Evolutionary conservation across 2,797 vertebrate species (phyloP).

Genomic region (Hoplostethus mediterraneus): DNA sequence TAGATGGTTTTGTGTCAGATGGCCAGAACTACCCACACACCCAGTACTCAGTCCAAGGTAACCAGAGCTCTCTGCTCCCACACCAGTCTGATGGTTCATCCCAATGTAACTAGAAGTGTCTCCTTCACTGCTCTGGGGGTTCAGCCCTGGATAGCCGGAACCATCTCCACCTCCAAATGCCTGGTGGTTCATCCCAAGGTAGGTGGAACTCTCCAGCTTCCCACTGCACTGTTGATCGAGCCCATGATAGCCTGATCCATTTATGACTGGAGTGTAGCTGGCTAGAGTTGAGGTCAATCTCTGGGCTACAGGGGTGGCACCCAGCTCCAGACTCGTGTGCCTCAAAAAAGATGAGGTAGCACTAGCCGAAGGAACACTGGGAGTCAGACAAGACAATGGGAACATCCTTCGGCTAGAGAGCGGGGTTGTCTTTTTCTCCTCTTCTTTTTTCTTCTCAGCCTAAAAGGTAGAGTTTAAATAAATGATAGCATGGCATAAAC

Average conservation of each 20-base stretch:
- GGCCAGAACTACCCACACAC: slow-evolving; percentile 44
- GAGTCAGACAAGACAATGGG: slow-evolving; percentile 86
- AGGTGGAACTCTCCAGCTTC: slow-evolving; percentile 70
- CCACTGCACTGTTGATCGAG: slow-evolving; percentile 73
- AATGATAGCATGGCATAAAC: slow-evolving; percentile 32
- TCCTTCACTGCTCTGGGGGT: slow-evolving; percentile 73
- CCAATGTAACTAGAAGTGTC: slow-evolving; percentile 78
- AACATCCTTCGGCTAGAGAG: slow-evolving; percentile 87
- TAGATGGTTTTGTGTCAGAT: slow-evolving; percentile 73
- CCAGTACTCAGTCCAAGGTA: slow-evolving; percentile 76
- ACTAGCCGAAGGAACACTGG: slow-evolving; percentile 76
- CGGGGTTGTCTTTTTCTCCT: slow-evolving; percentile 85
- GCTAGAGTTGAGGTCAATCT: slow-evolving; percentile 75
- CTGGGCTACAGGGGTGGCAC: slow-evolving; percentile 68
- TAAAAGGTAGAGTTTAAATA: slow-evolving; percentile 60
- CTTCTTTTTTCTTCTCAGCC: slow-evolving; percentile 88
- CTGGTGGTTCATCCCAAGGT: slow-evolving; percentile 80
- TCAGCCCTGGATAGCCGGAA: slow-evolving; percentile 68
- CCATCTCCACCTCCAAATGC: slow-evolving; percentile 67
- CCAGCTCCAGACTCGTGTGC: slow-evolving; percentile 77
- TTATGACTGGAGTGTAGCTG: slow-evolving; percentile 80
- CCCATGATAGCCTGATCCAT: slow-evolving; percentile 83
- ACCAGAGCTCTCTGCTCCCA: slow-evolving; percentile 76
- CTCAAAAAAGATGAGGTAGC: slow-evolving; percentile 86
- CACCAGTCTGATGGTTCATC: slow-evolving; percentile 77